Conservation (phyloP, 2,888 invertebrate genomes). For the Sinotaia quadrata region DNA sequence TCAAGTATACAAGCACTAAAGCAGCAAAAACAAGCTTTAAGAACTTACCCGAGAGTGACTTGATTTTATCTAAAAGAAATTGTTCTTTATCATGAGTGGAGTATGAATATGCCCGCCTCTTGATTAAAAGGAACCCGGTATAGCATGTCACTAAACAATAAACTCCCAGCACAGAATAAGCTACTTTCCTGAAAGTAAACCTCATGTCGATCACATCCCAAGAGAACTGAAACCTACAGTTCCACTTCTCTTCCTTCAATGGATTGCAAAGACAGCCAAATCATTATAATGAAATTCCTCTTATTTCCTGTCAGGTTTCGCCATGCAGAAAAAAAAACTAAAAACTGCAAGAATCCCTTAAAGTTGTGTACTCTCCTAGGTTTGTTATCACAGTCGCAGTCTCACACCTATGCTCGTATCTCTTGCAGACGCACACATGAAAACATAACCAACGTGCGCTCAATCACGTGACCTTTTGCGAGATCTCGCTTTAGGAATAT, state of each 20-base stretch:
- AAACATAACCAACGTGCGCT: constrained; percentile 30
- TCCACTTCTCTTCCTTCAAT: no score
- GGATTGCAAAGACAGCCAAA: no score
- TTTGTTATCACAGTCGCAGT: no score
- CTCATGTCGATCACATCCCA: constrained; percentile 44
- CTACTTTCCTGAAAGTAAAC: constrained; percentile 48
- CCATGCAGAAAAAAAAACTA: no score
- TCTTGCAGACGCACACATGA: no score
- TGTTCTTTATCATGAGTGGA: constrained; percentile 30
- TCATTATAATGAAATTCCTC: no score
- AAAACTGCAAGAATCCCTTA: no score
- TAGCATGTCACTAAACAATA: constrained; percentile 63
- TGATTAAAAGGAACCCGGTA: constrained; percentile 58
- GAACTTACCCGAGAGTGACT: constrained; percentile 41
- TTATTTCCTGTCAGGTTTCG: no score
- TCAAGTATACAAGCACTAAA: no score
- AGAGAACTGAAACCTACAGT: no score
- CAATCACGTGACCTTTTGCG: constrained; percentile 44
- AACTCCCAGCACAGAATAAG: constrained; percentile 52
- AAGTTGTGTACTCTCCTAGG: no score
- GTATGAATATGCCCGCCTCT: constrained; percentile 24
- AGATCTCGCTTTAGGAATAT: constrained; percentile 13
- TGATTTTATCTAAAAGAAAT: constrained; percentile 38
- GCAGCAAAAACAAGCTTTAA: neutral
- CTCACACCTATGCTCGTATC: no score